Evolutionary conservation across 2,797 vertebrate species (phyloP).

Genomic region (Phoxinus dragarum): DNA sequence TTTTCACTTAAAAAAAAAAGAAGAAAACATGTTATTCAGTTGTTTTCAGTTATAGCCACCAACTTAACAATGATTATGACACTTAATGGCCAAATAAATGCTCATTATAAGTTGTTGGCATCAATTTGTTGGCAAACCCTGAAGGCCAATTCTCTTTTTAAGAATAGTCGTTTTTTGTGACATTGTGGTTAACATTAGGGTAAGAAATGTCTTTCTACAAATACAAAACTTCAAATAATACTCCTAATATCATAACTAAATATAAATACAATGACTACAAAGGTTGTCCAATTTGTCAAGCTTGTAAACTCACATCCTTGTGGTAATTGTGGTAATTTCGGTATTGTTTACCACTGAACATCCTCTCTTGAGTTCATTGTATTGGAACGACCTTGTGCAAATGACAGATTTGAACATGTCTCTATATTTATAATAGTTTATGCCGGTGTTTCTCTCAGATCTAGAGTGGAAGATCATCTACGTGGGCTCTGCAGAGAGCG

Average conservation of each 20-base stretch:
- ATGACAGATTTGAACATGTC: background rate
- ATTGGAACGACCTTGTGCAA: background rate
- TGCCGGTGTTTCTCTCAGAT: conserved; percentile 65
- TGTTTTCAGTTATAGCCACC: background rate
- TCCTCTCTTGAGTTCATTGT: background rate
- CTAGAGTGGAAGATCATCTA: conserved; percentile 94
- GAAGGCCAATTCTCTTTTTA: too few species aligned
- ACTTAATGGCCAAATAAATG: background rate
- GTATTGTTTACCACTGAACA: background rate
- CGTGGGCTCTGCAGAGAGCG: conserved; percentile 91
- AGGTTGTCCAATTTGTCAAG: too few species aligned
- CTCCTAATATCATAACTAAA: background rate
- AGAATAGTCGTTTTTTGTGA: background rate
- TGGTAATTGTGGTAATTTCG: too few species aligned
- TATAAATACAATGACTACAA: background rate
- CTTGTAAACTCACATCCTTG: background rate
- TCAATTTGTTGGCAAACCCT: background rate
- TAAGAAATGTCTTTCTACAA: background rate
- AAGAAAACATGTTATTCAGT: background rate
- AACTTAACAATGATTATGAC: background rate
- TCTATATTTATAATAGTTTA: background rate
- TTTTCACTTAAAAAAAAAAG: background rate
- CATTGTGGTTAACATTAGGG: too few species aligned
- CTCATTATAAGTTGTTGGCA: background rate
- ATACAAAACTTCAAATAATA: background rate